Percentiles rank a stretch among this genome's conserved stretches.
Evolutionary conservation across 2,113 vertebrate species (phyloP).

Genomic region (Sapayoa aenigma): DNA sequence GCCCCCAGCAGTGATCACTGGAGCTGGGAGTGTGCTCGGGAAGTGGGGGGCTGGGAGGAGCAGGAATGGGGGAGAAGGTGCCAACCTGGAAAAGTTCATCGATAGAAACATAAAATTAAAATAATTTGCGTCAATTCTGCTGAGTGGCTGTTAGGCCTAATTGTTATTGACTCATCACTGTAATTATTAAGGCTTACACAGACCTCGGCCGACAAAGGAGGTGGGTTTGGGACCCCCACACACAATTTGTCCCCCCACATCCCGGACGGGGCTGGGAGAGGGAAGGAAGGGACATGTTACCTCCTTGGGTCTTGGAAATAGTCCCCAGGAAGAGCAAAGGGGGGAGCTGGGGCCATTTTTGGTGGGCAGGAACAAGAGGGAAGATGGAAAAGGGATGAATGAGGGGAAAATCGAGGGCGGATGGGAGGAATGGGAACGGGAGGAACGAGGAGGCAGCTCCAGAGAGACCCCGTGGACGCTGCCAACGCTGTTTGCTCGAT

Average conservation of each 20-base stretch:
- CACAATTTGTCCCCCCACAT: neutral
- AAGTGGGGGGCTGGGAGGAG: neutral
- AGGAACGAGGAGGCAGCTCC: neutral
- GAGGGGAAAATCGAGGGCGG: neutral
- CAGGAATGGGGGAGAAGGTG: neutral
- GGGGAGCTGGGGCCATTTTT: neutral
- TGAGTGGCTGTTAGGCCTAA: slow-evolving; percentile 72
- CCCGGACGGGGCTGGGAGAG: neutral
- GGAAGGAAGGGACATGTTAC: accelerated
- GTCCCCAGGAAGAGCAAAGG: neutral
- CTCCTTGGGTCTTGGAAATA: neutral
- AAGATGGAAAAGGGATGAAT: neutral
- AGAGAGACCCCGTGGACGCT: neutral
- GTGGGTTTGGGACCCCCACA: neutral
- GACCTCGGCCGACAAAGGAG: neutral
- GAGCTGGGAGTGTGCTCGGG: accelerated
- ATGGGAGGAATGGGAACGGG: neutral
- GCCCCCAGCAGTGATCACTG: accelerated
- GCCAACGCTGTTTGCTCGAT: neutral
- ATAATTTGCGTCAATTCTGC: slow-evolving; percentile 73
- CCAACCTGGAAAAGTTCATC: slow-evolving; percentile 55
- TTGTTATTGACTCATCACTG: slow-evolving; percentile 65
- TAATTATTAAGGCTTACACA: slow-evolving; percentile 57
- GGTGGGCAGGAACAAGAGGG: accelerated
- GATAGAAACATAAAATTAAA: slow-evolving; percentile 74